Base-by-base conservation (phyloP, 1,140 invertebrate species). In the Temnothorax nylanderi region DNA sequence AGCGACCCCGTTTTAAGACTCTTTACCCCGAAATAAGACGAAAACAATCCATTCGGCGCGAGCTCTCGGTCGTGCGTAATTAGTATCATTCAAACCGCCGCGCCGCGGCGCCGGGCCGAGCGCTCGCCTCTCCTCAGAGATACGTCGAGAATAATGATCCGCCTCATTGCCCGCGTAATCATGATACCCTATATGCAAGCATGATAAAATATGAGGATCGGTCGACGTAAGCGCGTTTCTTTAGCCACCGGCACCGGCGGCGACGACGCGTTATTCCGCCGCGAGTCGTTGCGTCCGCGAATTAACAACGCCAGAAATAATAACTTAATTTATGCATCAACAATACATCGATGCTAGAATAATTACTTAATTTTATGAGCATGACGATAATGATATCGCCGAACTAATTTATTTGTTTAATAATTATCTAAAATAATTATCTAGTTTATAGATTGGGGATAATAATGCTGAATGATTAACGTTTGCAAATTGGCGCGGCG, bases 21-120 rank as follows among this genome's bases (percentile, higher is more conserved):
- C 85, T 84, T 72, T 84, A 89, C 72, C 85, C 77, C 67, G 85
- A 89, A 90, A 90, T 65, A 89, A 90, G 77, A 90, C 41, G 41
- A 82, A 89, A 87, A 89, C 47, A 81, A 81, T 80, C 34, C 47
- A 60, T 75, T 86, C 32, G 13, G 47, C 56, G 56, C 11, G 47
- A 88, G 67, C 64, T 76, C n/a, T 58, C 49, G 62, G 41, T 81
- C 56, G 49, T 26, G 41, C 13, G 85, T 76, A 80, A 87, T 88
- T 76, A 87, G 49, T 76, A 69, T 82, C 32, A 44, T 74, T 65
- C 44, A 69, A 80, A 58, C 34, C 54, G 32, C 49, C 49, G 64
- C 54, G 32, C 49, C 49, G 64, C 49, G 37, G 26, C 26, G 26
- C 26, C 26, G 64, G 7, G 54, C 37, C 58, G 51, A 34, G 41